Evolutionary conservation across 2,888 invertebrate genomes (phyloP), one percentile per base, ranked within the genome.

Genomic region (Neuroscelio doddi): DNA sequence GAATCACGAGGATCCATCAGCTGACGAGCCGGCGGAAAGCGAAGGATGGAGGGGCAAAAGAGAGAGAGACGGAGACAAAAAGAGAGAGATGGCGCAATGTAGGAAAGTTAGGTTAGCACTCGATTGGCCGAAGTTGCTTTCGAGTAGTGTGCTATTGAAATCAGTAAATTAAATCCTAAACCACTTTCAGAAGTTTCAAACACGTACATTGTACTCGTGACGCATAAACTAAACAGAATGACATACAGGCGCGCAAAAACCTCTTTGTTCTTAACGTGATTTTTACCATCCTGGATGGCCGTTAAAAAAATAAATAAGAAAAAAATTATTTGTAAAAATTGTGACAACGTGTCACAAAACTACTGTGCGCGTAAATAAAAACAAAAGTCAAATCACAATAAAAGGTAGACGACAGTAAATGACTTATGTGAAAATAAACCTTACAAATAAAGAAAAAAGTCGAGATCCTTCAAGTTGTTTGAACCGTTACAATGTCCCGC

Each of bases 1-100:
- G 66, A 66, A 57, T 61, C 65, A 52, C 51, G 52, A 38, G 61
- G 52, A 65, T 52, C 55, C 51, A 55, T 65, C 66, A 66, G 66
- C 66, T 66, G 66, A 66, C 57, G 66, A 62, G 57, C 57, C 66
- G 66, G 62, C 26, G 47, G 45, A 30, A 52, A 55, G 14, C 21
- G 55, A 47, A 49, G 52, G 61, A 46, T 8, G 32, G 16, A 30
- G 36, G 26, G 14, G 17, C 34, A 46, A 41, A 10, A 14, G 39
- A 50, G 45, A 51, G 34, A 36, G 36, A 57, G 29, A 47, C n/a
- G n/a, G 17, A 39, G 10, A 30, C 36, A n/a, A 46, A 41, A 10
- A 14, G 39, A 50, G 45, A 51, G 34, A 36, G 36, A 57, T 21
- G 44, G n/a, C n/a, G 17, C 32, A 8, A 30, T 30, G 45, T 46